These are phyloP conservation scores for Enteromius viviparus DNA, from an alignment of 2,797 vertebrate genomes.

Conservation along the genomic window DNA sequence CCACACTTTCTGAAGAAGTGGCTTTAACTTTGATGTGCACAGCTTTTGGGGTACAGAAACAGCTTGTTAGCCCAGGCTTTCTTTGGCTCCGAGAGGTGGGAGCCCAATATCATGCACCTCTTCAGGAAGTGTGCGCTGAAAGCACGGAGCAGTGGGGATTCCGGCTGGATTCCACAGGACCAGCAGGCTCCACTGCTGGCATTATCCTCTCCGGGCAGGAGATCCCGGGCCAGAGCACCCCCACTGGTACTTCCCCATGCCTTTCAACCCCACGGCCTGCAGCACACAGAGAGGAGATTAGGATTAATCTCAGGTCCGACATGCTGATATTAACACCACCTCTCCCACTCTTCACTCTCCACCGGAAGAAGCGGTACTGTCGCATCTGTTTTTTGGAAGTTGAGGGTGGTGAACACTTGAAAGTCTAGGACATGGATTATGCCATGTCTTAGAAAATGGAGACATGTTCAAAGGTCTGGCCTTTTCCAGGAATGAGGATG, in stretches of 20 bases:
- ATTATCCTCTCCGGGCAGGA: constrained; percentile 68
- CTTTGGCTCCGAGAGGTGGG: constrained; percentile 55
- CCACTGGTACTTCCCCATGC: constrained; percentile 64
- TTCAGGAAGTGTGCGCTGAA: constrained; percentile 65
- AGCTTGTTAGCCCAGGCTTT: constrained; percentile 57
- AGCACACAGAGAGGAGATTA: constrained; percentile 72
- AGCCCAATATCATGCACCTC: constrained; percentile 58
- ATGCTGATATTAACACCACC: constrained; percentile 65
- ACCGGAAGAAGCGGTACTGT: constrained; percentile 45
- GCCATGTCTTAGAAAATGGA: constrained; percentile 53
- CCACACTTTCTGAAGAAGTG: constrained; percentile 47
- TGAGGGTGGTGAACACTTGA: constrained; percentile 70
- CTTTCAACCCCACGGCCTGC: constrained; percentile 69
- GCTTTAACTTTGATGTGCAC: constrained; percentile 61
- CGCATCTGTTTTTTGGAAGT: constrained; percentile 53
- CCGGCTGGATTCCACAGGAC: constrained; percentile 58
- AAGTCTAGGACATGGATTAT: constrained; percentile 75
- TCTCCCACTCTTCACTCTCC: constrained; percentile 46
- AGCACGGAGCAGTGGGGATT: constrained; percentile 55
- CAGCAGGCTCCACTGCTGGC: constrained; percentile 63
- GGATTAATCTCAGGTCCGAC: constrained; percentile 67
- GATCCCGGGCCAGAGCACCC: constrained; percentile 66
- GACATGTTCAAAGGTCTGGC: constrained; percentile 65
- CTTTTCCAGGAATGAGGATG: constrained; percentile 46
- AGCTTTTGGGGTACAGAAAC: constrained; percentile 53